Base-by-base conservation (phyloP, 2,797 vertebrate species). In the Myotis myotis region DNA sequence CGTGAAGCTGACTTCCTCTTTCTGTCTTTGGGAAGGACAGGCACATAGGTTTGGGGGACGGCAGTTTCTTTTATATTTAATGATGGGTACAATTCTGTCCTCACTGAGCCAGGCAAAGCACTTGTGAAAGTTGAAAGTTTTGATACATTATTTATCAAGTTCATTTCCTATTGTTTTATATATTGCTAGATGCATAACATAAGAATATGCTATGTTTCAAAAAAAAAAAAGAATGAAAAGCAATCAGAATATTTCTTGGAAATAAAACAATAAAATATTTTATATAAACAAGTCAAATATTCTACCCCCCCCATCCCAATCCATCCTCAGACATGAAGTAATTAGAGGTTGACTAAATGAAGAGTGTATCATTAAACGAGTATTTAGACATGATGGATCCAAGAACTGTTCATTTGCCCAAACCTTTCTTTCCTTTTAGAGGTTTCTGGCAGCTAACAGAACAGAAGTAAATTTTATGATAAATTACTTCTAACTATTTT, bases 401-500 rank as follows among this genome's bases (percentile, higher is more conserved):
- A 74, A n/a, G 36, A 30, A 92, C 16, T 66, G 2, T 66, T 80
- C 17, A 33, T 82, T 96, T 87, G 36, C 44, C 66, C 22, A 91
- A 82, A 76, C 33, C 83, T 93, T 70, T 82, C 47, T 94, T 94
- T 92, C 38, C 71, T 96, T 88, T 96, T 57, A 92, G 51, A 51
- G n/a, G 2, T 85, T 89, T 92, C 80, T 93, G 92, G 87, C 62
- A 95, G 62, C 88, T 87, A 93, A 82, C 3, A 96, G 38, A 22
- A 89, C n/a, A 91, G 57, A 93, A 96, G n/a, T 53, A 95, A 95
- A 85, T 96, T 96, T 96, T 94, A 93, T 86, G 79, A 96, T 89
- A 87, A 97, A 96, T 96, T 85, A 93, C 83, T 96, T 94, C 83
- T 96, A 96, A 96, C 87, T 96, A 94, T 93, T 75, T 44, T 41